phyloP scores from a whole-genome alignment of 2,113 vertebrate genomes.

The Entomyzon cyanotis region DNA sequence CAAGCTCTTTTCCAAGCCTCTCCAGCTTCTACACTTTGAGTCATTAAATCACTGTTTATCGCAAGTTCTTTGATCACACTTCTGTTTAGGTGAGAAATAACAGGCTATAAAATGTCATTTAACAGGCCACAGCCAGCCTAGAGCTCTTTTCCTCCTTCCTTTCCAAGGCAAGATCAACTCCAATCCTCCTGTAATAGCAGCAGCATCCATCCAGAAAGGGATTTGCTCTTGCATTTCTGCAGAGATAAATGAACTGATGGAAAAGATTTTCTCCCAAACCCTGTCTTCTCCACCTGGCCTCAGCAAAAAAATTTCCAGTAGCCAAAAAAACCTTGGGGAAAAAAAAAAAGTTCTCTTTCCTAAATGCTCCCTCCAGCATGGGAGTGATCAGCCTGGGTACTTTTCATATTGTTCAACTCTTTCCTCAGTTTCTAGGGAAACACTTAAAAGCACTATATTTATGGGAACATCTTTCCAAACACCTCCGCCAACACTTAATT shows the following conservation, averaged over 20 bases:
- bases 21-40: neutral
- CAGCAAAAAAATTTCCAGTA: neutral
- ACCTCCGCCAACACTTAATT: conserved; percentile 66
- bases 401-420: conserved; percentile 42
- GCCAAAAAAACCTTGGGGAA: neutral
- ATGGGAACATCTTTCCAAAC: conserved; percentile 52
- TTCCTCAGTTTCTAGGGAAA: conserved; percentile 69
- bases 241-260: neutral
- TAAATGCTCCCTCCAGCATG: neutral
- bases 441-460: conserved; percentile 62
- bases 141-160: neutral
- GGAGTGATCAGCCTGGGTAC: neutral
- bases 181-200: neutral
- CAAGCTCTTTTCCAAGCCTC: neutral
- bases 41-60: conserved; percentile 24
- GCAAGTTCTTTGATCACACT: neutral
- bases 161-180: neutral
- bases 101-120: neutral
- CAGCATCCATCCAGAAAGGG: neutral
- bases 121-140: neutral
- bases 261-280: neutral
- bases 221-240: neutral
- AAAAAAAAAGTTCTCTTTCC: neutral
- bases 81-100: neutral
- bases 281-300: neutral